Conservation (phyloP, 2,797 vertebrate species). For the Taeniopygia guttata region DNA sequence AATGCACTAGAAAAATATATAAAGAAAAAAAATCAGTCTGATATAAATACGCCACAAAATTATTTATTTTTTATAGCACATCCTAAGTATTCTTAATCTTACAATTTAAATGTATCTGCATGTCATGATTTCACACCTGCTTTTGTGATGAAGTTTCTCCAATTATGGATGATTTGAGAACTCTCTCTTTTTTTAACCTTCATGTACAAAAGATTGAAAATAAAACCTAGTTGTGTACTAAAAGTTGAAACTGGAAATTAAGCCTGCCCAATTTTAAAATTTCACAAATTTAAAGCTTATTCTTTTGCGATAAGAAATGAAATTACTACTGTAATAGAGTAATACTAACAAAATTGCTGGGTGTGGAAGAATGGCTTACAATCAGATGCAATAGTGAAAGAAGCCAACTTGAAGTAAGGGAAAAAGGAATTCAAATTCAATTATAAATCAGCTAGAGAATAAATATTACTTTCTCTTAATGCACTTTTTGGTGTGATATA, state of each 20-base stretch:
- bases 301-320: not conserved
- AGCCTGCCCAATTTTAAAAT: not conserved
- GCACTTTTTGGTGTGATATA: not conserved
- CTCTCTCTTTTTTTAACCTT: not conserved
- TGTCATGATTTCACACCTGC: not conserved
- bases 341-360: not conserved
- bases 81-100: not conserved
- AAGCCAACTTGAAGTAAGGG: not conserved
- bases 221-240: not conserved
- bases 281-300: not conserved
- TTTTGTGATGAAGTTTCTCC: not conserved
- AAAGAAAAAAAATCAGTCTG: not conserved
- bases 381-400: not conserved
- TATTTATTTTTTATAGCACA: not conserved
- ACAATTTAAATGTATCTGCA: not conserved
- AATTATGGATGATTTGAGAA: not conserved
- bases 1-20: not conserved
- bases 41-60: not conserved
- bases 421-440: not conserved
- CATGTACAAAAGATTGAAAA: not conserved
- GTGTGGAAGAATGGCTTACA: not conserved
- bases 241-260: not conserved
- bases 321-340: not conserved
- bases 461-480: not conserved
- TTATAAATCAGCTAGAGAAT: not conserved